phyloP scores from a whole-genome alignment of 2,113 vertebrate genomes.

The Cynopterus brachyotis region DNA sequence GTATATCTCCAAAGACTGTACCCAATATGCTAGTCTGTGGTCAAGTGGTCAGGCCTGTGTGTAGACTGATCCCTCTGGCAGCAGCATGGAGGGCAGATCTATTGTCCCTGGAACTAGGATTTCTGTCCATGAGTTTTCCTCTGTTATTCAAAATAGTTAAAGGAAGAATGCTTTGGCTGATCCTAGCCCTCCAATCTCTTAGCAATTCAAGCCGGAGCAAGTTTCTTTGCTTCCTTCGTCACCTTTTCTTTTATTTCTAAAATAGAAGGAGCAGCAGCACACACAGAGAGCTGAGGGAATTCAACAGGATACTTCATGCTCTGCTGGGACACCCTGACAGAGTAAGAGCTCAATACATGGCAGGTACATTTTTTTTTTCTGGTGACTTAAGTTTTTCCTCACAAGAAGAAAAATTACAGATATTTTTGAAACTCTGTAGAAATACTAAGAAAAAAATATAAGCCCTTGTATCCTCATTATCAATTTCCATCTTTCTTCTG shows the following conservation, averaged over 20 bases:
- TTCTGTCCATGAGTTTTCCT: no score
- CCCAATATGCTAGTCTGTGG: neutral
- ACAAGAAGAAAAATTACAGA: neutral
- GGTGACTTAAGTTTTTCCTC: neutral
- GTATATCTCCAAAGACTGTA: neutral
- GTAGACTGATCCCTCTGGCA: neutral
- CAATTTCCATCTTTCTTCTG: neutral
- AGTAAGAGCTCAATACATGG: neutral
- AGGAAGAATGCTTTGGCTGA: neutral
- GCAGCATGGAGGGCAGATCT: neutral
- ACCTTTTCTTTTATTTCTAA: neutral
- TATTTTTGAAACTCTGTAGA: neutral
- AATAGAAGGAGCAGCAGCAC: neutral
- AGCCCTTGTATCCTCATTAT: neutral
- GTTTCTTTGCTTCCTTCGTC: neutral
- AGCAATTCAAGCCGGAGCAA: neutral
- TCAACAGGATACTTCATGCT: neutral
- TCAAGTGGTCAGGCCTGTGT: neutral
- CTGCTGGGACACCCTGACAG: neutral
- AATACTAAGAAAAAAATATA: neutral
- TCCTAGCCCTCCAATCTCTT: neutral
- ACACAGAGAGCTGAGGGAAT: no score
- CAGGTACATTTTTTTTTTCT: neutral
- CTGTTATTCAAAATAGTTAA: no score
- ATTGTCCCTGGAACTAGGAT: no score